A percentile compares a stretch with the other conserved stretches of the same genome.
These are phyloP conservation scores for Scaptomyza cyrtandrae DNA, from an alignment of 2,888 invertebrate species.

Conservation along the genomic window DNA sequence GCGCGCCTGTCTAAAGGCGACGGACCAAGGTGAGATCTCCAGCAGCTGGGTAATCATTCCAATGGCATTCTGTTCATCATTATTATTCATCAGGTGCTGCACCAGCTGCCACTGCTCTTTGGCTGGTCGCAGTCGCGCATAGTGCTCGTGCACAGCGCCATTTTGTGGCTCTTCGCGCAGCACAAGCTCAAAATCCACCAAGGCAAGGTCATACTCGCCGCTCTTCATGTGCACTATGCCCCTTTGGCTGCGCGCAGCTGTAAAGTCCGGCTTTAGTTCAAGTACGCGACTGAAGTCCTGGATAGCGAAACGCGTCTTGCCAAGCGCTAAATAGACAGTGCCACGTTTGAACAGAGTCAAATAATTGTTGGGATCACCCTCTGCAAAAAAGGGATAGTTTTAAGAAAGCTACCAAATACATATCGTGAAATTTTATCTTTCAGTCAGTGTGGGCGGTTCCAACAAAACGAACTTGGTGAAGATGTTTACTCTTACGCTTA, in stretches of 20 bases:
- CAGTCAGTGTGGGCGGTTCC: background rate
- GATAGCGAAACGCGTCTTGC: slow-evolving; percentile 97
- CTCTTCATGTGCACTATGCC: slow-evolving; percentile 96
- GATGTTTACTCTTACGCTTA: background rate
- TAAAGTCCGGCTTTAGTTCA: slow-evolving; percentile 97
- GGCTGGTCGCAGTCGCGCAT: slow-evolving; percentile 88
- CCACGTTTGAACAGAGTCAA: slow-evolving; percentile 98
- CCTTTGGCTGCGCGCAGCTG: slow-evolving; percentile 92
- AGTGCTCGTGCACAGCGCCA: slow-evolving; percentile 90
- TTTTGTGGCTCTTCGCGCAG: slow-evolving; percentile 90
- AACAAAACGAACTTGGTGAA: background rate
- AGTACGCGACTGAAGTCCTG: slow-evolving; percentile 97
- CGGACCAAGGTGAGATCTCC: slow-evolving; percentile 95
- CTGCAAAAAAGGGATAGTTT: slow-evolving; percentile 85
- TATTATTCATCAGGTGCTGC: slow-evolving; percentile 87
- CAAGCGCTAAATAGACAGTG: slow-evolving; percentile 97
- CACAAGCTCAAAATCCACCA: slow-evolving; percentile 93
- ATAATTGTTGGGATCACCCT: slow-evolving; percentile 98
- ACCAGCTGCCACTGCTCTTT: slow-evolving; percentile 88
- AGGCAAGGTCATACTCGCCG: slow-evolving; percentile 93
- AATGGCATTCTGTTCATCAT: slow-evolving; percentile 87
- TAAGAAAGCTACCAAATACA: background rate
- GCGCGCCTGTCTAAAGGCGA: slow-evolving; percentile 91
- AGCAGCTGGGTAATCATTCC: slow-evolving; percentile 88
- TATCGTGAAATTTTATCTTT: background rate